Evolutionary conservation across 1,140 invertebrate species (phyloP).

Genomic region (Leptoteleia sp.): DNA sequence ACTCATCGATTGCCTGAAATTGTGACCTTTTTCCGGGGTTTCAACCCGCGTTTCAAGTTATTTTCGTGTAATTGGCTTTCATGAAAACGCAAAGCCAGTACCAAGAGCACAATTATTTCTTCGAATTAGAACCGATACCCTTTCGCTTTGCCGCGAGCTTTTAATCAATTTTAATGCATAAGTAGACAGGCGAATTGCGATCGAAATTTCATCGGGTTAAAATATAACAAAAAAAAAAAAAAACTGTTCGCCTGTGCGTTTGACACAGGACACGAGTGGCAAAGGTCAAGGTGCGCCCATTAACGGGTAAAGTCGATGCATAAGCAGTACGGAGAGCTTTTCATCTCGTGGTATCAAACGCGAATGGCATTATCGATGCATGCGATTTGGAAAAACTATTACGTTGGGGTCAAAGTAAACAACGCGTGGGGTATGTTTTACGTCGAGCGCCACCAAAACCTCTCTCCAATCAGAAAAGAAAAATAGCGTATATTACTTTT

Average conservation of each 20-base stretch:
- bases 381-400: not conserved
- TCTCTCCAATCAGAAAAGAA: too few species aligned
- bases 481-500: too few species aligned
- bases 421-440: too few species aligned
- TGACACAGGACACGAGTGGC: not conserved
- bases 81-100: constrained; percentile 9
- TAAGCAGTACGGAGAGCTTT: constrained; percentile 7
- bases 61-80: constrained; percentile 5
- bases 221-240: not conserved
- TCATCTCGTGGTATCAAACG: constrained; percentile 11
- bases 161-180: constrained; percentile 5
- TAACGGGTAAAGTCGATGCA: constrained; percentile 5
- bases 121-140: constrained; percentile 10
- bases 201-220: constrained; percentile 2
- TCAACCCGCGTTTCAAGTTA: constrained; percentile 3
- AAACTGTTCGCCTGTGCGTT: constrained; percentile 5
- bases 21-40: constrained; percentile 1
- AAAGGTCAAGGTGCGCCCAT: constrained; percentile 33
- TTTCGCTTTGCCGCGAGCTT: not conserved
- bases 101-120: constrained; percentile 4
- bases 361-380: constrained; percentile 7
- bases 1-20: constrained; percentile 8
- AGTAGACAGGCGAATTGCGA: not conserved
- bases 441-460: too few species aligned
- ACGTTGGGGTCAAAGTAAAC: not conserved